Percentiles rank a stretch among this genome's conserved stretches.
These are phyloP conservation scores for Gouania willdenowi DNA, from an alignment of 2,797 vertebrate genomes.

Conservation along the genomic window DNA sequence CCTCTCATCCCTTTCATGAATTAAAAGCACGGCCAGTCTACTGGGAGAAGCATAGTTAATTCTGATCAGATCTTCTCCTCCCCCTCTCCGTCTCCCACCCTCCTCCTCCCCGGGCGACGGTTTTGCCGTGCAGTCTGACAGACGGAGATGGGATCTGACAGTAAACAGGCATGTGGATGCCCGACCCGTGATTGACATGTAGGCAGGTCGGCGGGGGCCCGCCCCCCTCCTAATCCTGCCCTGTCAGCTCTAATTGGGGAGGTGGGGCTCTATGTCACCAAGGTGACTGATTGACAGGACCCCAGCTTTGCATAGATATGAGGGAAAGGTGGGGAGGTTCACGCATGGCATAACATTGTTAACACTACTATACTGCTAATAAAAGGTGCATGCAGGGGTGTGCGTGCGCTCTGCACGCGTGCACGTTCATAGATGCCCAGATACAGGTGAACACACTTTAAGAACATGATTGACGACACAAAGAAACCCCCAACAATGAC, in stretches of 20 bases:
- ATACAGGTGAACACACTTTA: conserved; percentile 50
- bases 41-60: conserved; percentile 80
- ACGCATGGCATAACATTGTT: conserved; percentile 72
- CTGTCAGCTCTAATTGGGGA: conserved; percentile 87
- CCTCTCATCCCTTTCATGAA: conserved; percentile 79
- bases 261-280: conserved; percentile 82
- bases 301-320: conserved; percentile 86
- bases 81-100: conserved; percentile 35
- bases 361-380: conserved; percentile 78
- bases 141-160: conserved; percentile 86
- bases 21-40: conserved; percentile 77
- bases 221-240: conserved; percentile 84
- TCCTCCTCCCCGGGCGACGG: conserved; percentile 59
- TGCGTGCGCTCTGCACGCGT: conserved; percentile 18
- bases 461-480: conserved; percentile 62
- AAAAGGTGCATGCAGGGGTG: conserved; percentile 51
- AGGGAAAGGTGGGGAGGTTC: conserved; percentile 73
- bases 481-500: conserved; percentile 62
- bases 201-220: conserved; percentile 76
- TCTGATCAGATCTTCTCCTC: conserved; percentile 78
- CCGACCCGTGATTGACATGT: conserved; percentile 81
- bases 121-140: conserved; percentile 77
- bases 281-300: conserved; percentile 85
- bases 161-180: conserved; percentile 82
- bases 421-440: conserved; percentile 31